phyloP scores from a whole-genome alignment of 2,888 invertebrate species.

The Cetonia aurata region DNA sequence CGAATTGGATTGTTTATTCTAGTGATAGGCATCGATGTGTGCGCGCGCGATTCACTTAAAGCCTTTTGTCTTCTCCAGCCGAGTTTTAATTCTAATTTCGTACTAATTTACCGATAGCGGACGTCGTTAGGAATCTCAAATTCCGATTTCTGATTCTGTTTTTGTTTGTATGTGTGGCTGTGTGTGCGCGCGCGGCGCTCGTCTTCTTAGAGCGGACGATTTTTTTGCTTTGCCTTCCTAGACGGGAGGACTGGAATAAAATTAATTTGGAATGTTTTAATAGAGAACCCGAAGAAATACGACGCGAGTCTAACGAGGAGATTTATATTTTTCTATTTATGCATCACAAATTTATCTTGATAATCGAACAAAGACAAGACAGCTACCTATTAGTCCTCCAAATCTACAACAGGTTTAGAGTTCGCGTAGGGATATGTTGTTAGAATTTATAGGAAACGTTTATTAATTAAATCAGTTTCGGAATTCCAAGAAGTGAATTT shows the following conservation, averaged over 20 bases:
- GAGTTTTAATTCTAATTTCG: slow-evolving; percentile 30
- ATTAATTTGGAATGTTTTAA: slow-evolving; percentile 38
- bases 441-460: too few species aligned
- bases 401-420: too few species aligned
- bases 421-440: too few species aligned
- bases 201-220: neutral
- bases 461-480: too few species aligned
- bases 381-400: too few species aligned
- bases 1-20: slow-evolving; percentile 46
- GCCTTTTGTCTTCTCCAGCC: slow-evolving; percentile 14
- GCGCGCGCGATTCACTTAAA: slow-evolving; percentile 10
- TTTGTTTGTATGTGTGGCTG: slow-evolving; percentile 1
- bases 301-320: slow-evolving; percentile 23
- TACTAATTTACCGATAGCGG: slow-evolving; percentile 36
- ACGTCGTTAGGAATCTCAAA: slow-evolving; percentile 16
- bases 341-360: slow-evolving; percentile 15
- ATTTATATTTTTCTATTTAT: slow-evolving; percentile 20
- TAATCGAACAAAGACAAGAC: neutral
- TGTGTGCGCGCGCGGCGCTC: neutral
- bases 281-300: slow-evolving; percentile 20
- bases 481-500: too few species aligned
- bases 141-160: slow-evolving; percentile 9
- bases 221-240: neutral
- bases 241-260: slow-evolving; percentile 4
- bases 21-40: slow-evolving; percentile 17